Percentiles rank a stretch among this genome's conserved stretches.
phyloP scores from a whole-genome alignment of 2,888 invertebrate species.

The Eupithecia inturbata region DNA sequence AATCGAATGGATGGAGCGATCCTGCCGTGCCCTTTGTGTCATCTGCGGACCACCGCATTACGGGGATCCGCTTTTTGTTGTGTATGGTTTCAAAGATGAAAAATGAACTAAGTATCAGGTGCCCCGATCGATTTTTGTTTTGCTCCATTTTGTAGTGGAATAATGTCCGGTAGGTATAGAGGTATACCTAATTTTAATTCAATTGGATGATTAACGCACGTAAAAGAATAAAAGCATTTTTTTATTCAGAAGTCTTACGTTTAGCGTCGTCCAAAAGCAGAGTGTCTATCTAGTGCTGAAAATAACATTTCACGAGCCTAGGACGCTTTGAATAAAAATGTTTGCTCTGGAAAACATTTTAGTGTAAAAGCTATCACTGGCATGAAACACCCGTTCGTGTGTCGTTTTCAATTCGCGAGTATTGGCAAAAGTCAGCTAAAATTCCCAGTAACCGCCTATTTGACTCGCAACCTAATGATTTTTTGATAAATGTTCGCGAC shows the following conservation, averaged over 20 bases:
- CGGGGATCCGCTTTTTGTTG: slow-evolving; percentile 38
- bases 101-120: slow-evolving; percentile 12
- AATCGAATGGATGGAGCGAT: slow-evolving; percentile 38
- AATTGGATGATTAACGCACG: background rate
- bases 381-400: slow-evolving; percentile 24
- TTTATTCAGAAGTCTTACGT: background rate
- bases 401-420: slow-evolving; percentile 29
- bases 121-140: background rate
- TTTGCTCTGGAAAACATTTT: slow-evolving; percentile 30
- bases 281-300: slow-evolving; percentile 8
- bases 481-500: slow-evolving; percentile 53
- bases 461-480: slow-evolving; percentile 51
- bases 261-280: background rate
- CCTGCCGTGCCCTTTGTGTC: slow-evolving; percentile 39
- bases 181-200: no score
- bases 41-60: slow-evolving; percentile 36
- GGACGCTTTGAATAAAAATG: slow-evolving; percentile 15
- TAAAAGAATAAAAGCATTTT: background rate
- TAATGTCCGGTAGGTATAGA: background rate
- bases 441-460: slow-evolving; percentile 36
- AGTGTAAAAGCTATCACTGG: slow-evolving; percentile 26
- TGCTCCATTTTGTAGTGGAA: background rate
- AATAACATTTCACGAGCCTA: slow-evolving; percentile 5
- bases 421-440: slow-evolving; percentile 23
- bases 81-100: slow-evolving; percentile 41